Base-by-base conservation (phyloP, 2,797 vertebrate genomes). In the Macropus fuliginosus region DNA sequence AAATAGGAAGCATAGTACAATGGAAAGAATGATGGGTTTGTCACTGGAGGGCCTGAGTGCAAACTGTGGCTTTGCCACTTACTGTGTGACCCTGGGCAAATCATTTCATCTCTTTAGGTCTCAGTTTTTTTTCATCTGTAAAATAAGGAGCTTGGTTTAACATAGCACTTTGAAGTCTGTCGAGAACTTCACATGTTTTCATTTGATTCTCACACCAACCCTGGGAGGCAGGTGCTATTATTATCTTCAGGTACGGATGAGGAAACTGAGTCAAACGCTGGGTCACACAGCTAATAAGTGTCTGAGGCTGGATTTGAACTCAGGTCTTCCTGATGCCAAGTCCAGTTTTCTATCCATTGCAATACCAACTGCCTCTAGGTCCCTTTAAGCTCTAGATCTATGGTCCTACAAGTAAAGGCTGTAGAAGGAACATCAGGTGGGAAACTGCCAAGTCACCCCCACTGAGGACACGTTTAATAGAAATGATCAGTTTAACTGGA, bases 21-120 rank as follows among this genome's bases (percentile, higher is more conserved):
- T 8, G 8, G 66, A 31, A 24, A 46, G 21, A 40, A 3, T 0
- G 8, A 18, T 6, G 46, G 27, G 34, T 66, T n/a, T 66, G 62
- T 1, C 16, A 16, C 34, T 0, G 12, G 29, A 56, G 28, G 13
- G 0, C 13, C 0, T 4, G 0, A 40, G 40, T 0, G 1, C 66
- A 21, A 24, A 81, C 11, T 46, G 21, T 46, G 74, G 8, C 4
- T 81, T 81, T 46, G 9, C n/a, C 66, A 74, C n/a, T 40, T 81
- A 81, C 21, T 81, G 74, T 81, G 74, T 46, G 74, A 27, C 40
- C 11, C 66, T 81, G 66, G 66, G n/a, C n/a, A 81, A 81, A 5
- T 81, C 74, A 46, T 27, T 46, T 46, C 3, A 4, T 27, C 40
- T 27, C 74, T 27, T 21, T 27, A 1, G 10, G 14, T 5, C 62